Conservation (phyloP, 2,113 vertebrate genomes). For the Pterocles orientalis region DNA sequence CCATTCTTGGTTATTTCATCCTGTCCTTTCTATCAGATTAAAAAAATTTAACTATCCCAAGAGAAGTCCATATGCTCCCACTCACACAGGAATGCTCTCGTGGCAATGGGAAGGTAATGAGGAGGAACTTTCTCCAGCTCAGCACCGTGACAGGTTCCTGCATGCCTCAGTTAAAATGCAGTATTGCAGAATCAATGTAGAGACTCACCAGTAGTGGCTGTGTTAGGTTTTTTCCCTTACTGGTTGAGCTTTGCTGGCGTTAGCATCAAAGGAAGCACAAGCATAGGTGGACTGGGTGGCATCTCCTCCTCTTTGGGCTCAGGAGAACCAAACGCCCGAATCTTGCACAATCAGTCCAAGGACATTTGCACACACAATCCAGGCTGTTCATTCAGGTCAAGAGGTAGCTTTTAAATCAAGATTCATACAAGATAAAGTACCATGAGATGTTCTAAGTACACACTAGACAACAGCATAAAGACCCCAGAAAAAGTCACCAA, state of each 20-base stretch:
- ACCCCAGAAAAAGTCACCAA: neutral
- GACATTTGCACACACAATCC: neutral
- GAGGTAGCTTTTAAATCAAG: neutral
- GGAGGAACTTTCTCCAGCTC: conserved; percentile 25
- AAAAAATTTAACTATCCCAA: neutral
- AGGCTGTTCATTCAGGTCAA: neutral
- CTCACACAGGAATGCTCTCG: neutral
- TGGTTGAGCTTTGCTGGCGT: neutral
- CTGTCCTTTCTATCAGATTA: neutral
- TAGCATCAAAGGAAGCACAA: conserved; percentile 20
- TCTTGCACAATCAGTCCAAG: neutral
- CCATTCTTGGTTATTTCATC: neutral
- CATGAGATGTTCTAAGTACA: neutral
- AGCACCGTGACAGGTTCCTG: conserved; percentile 18
- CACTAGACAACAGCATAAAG: neutral
- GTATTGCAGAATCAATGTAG: conserved; percentile 30
- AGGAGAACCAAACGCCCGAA: neutral
- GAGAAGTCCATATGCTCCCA: neutral
- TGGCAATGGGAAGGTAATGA: neutral
- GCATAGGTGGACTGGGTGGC: neutral
- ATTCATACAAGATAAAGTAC: neutral
- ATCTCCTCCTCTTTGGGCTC: neutral
- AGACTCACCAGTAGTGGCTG: neutral
- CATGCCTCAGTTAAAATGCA: conserved; percentile 16
- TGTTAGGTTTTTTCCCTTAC: neutral